phyloP scores from a whole-genome alignment of 2,888 invertebrate species.

The Slavum lentiscoides region DNA sequence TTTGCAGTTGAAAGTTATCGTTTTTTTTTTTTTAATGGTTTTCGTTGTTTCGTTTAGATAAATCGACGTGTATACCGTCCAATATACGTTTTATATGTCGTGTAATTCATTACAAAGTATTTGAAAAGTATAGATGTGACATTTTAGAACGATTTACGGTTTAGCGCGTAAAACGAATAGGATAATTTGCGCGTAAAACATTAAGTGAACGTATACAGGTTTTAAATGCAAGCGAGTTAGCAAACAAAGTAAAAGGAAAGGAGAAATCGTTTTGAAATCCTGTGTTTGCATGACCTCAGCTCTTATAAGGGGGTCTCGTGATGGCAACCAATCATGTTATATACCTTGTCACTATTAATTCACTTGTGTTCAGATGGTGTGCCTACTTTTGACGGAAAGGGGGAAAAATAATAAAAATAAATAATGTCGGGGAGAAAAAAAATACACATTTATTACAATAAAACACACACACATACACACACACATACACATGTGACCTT shows the following conservation, averaged over 20 bases:
- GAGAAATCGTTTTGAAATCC: constrained; percentile 42
- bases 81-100: no score
- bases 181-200: constrained; percentile 31
- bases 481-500: constrained; percentile 48
- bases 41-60: no score
- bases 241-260: constrained; percentile 27
- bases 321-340: constrained; percentile 49
- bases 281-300: constrained; percentile 47
- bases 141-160: not conserved
- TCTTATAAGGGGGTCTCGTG: constrained; percentile 25
- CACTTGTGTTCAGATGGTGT: constrained; percentile 45
- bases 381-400: constrained; percentile 41
- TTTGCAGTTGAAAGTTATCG: no score
- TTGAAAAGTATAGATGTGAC: constrained; percentile 6
- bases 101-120: not conserved
- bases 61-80: no score
- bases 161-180: constrained; percentile 12
- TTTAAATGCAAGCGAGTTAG: constrained; percentile 36
- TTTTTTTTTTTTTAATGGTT: no score
- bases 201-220: constrained; percentile 5
- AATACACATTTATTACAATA: constrained; percentile 43
- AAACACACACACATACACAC: constrained; percentile 10
- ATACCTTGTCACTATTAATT: constrained; percentile 52
- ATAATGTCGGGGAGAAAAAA: constrained; percentile 21
- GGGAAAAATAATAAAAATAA: constrained; percentile 44